Evolutionary conservation across 2,113 vertebrate species (phyloP), one percentile per base, ranked within the genome.

Genomic region (Rhizomys pruinosus): DNA sequence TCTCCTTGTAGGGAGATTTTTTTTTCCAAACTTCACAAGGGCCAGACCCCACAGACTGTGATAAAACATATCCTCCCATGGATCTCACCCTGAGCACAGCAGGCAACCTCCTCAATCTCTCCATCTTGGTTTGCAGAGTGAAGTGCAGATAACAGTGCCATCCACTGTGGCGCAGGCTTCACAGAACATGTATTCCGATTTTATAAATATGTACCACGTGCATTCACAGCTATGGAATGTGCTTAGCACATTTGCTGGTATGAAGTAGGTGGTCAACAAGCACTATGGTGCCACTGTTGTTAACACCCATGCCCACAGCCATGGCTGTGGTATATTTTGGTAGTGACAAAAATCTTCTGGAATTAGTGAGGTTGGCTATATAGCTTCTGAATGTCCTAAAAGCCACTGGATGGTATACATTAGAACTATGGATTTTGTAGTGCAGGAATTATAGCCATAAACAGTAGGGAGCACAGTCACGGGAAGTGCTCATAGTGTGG

Each of bases 51-150:
- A 29, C 1, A 15, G 74, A 47, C 47, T 12, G 19, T 1, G 39
- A 44, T 80, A 76, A 32, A 55, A 37, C 84, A 23, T 22, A 2
- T 27, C 8, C 5, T n/a, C n/a, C 16, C 5, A 27, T 20, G 3
- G 27, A 13, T 16, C 69, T 11, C 22, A 37, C 16, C 13, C 34
- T 0, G 2, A 0, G 7, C 42, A 32, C 1, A 72, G 44, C 17
- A 15, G 87, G 59, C 9, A 47, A 37, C 52, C 47, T 3, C 0
- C 27, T 72, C 32, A 6, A 0, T 27, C 15, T 42, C 71, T 32
- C 34, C 2, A 27, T 7, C 79, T 59, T 1, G 0, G 20, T 37
- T 61, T 34, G 64, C 47, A 66, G 15, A 17, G 3, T 61, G 5
- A 64, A 72, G 27, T 25, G n/a, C 44, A 37, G 66, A 19, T 15